Conservation (phyloP, 2,113 vertebrate species). For the Phaethornis superciliosus region DNA sequence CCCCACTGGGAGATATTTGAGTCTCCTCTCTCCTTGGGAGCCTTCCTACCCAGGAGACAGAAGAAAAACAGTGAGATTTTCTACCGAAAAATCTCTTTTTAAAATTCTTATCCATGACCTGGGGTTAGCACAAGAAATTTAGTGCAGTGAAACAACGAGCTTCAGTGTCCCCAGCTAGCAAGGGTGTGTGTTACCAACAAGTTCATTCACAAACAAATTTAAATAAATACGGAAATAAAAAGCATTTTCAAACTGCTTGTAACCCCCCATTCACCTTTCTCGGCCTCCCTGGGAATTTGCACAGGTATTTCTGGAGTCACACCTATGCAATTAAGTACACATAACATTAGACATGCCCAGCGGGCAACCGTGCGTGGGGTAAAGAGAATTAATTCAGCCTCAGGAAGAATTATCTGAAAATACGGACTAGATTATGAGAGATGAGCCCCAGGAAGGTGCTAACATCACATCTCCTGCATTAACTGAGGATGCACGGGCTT, state of each 20-base stretch:
- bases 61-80: background rate
- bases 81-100: background rate
- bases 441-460: background rate
- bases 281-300: background rate
- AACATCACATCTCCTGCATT: accelerated
- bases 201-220: background rate
- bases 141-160: accelerated
- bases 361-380: background rate
- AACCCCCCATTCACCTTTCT: accelerated
- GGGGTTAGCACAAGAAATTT: background rate
- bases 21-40: background rate
- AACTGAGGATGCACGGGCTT: background rate
- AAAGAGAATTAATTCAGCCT: background rate
- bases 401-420: background rate
- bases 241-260: background rate
- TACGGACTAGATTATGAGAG: accelerated
- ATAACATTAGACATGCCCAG: background rate
- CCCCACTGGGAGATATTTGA: accelerated
- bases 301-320: background rate
- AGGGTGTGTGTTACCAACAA: background rate
- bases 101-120: background rate
- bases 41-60: background rate
- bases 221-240: background rate
- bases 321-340: background rate
- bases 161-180: accelerated